Conservation (phyloP, 2,888 invertebrate species). For the Drosophila flavopinicola region DNA sequence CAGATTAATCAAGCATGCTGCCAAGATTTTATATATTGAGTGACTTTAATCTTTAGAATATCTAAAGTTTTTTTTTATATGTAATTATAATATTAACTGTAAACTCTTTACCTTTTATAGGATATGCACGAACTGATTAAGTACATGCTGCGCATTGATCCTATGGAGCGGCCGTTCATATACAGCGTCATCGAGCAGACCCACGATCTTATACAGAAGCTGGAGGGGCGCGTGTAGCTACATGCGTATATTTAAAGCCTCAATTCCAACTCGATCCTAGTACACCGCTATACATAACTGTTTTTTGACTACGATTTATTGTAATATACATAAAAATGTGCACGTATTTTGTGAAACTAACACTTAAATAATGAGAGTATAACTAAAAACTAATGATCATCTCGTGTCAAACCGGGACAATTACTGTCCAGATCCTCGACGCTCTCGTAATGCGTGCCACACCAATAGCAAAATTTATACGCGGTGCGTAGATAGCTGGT, state of each 20-base stretch:
- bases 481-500: slow-evolving; percentile 88
- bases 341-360: slow-evolving; percentile 56
- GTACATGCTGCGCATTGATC: slow-evolving; percentile 90
- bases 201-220: slow-evolving; percentile 86
- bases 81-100: too few relatives aligned
- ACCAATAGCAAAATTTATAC: slow-evolving; percentile 92
- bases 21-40: too few relatives aligned
- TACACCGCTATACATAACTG: slow-evolving; percentile 56
- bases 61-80: background rate
- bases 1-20: too few relatives aligned
- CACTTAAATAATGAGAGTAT: slow-evolving; percentile 13
- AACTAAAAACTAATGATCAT: slow-evolving; percentile 85
- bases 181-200: slow-evolving; percentile 89
- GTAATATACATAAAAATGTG: slow-evolving; percentile 66
- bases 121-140: slow-evolving; percentile 89
- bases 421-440: slow-evolving; percentile 86
- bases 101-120: slow-evolving; percentile 81
- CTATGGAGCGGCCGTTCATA: slow-evolving; percentile 90
- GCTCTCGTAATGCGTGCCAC: slow-evolving; percentile 89
- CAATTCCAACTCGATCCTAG: slow-evolving; percentile 40
- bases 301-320: slow-evolving; percentile 71
- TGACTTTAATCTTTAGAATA: background rate
- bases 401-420: slow-evolving; percentile 88
- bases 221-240: slow-evolving; percentile 86
- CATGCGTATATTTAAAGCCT: background rate